These are phyloP conservation scores for Melanocharis versteri DNA, from an alignment of 2,113 vertebrate genomes.

Conservation along the genomic window DNA sequence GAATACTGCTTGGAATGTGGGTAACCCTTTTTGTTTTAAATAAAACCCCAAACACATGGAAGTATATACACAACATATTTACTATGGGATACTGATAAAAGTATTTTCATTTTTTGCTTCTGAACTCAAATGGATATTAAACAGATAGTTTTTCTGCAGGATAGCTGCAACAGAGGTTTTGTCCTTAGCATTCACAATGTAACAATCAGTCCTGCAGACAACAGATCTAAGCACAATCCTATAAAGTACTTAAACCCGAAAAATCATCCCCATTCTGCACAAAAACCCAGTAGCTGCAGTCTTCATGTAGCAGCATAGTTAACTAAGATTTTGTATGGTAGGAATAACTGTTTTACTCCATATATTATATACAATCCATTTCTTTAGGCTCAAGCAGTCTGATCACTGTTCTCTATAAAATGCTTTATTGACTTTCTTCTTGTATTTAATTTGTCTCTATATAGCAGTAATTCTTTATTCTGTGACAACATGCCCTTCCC, in stretches of 20 bases:
- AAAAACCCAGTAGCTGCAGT: neutral
- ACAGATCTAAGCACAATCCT: neutral
- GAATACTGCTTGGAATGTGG: neutral
- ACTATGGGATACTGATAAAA: neutral
- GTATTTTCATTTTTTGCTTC: neutral
- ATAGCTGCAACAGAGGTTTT: neutral
- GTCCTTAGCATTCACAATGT: neutral
- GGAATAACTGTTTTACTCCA: neutral
- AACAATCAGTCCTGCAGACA: neutral
- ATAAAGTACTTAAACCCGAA: neutral
- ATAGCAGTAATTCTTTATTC: neutral
- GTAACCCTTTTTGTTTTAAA: neutral
- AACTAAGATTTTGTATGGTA: neutral
- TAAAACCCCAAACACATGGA: neutral
- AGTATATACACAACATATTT: neutral
- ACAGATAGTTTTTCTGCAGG: neutral
- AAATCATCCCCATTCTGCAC: neutral
- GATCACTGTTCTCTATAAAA: neutral
- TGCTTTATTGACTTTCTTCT: neutral
- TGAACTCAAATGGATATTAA: neutral
- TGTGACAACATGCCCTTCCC: neutral
- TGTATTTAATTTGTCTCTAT: neutral
- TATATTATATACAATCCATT: neutral
- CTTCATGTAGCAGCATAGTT: neutral
- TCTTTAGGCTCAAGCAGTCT: neutral